Percentiles rank a stretch among this genome's conserved stretches.
phyloP scores from a whole-genome alignment of 2,888 invertebrate species.

The Auanema sp. region DNA sequence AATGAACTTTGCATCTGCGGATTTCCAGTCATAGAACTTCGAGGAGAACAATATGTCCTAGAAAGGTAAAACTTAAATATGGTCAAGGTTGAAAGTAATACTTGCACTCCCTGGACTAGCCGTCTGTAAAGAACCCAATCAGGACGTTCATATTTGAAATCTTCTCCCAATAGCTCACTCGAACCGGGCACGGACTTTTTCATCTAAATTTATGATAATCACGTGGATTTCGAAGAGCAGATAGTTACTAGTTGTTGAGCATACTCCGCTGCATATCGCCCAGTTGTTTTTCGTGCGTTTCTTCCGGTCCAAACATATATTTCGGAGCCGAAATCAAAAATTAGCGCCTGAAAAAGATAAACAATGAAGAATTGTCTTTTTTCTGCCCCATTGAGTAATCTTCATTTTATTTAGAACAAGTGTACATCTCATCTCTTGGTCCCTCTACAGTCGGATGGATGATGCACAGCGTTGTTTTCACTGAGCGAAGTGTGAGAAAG shows the following conservation, averaged over 20 bases:
- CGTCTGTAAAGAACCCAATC: conserved; percentile 34
- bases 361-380: not conserved
- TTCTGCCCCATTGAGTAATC: conserved; percentile 2
- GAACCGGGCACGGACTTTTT: conserved; percentile 25
- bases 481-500: not conserved
- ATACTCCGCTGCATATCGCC: conserved; percentile 43
- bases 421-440: conserved; percentile 1
- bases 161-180: conserved; percentile 19
- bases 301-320: conserved; percentile 56
- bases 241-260: conserved; percentile 45
- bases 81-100: conserved; percentile 4
- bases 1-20: conserved; percentile 16
- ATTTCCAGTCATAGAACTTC: conserved; percentile 49
- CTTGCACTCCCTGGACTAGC: conserved; percentile 36
- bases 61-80: not conserved
- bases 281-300: conserved; percentile 36
- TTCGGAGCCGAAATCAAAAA: conserved; percentile 58
- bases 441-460: conserved; percentile 7
- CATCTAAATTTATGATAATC: conserved; percentile 10
- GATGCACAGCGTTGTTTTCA: not conserved
- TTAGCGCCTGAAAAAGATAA: conserved; percentile 39
- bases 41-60: conserved; percentile 45
- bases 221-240: not conserved
- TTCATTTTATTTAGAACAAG: conserved; percentile 5
- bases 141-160: conserved; percentile 16